These are phyloP conservation scores for Cynopterus brachyotis DNA, from an alignment of 2,113 vertebrate genomes.

Conservation along the genomic window DNA sequence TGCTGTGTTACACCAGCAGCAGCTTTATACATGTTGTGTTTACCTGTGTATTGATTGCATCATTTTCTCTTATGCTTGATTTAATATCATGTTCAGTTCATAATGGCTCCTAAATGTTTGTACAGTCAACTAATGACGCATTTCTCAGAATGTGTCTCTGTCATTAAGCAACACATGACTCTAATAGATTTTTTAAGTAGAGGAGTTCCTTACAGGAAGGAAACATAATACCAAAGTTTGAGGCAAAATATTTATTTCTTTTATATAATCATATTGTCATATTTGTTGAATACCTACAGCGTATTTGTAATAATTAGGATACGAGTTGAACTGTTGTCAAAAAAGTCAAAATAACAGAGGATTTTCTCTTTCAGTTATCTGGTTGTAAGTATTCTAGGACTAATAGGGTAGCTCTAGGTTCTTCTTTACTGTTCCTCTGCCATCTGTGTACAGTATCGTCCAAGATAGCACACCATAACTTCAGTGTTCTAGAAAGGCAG, in stretches of 20 bases:
- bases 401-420: neutral
- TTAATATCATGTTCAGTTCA: neutral
- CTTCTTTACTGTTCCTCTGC: neutral
- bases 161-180: neutral
- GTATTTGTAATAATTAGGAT: constrained; percentile 11
- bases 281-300: neutral
- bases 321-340: neutral
- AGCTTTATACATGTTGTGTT: neutral
- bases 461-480: neutral
- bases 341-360: neutral
- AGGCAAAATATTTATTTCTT: constrained; percentile 1
- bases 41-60: neutral
- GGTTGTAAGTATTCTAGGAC: neutral
- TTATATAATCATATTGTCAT: neutral
- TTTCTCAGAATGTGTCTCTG: neutral
- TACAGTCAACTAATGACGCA: neutral
- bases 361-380: constrained; percentile 4
- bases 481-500: neutral
- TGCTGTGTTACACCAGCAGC: neutral
- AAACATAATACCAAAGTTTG: neutral
- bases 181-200: neutral
- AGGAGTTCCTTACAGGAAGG: neutral
- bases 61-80: neutral
- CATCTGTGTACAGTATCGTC: neutral
- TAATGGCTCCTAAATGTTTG: neutral